phyloP scores from a whole-genome alignment of 2,888 invertebrate species.

The Temnothorax unifasciatus region DNA sequence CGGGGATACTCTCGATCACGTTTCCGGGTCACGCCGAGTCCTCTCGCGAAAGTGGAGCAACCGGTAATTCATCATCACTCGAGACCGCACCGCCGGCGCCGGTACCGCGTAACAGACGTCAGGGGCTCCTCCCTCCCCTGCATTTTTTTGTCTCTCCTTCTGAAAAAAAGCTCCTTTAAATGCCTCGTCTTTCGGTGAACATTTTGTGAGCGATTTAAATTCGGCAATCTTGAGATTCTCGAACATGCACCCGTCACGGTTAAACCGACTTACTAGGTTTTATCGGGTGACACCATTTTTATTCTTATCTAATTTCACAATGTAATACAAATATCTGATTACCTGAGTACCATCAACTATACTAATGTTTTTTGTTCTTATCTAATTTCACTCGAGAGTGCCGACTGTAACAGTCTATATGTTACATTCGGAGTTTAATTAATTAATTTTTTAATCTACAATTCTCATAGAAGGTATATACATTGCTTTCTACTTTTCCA shows the following conservation, averaged over 20 bases:
- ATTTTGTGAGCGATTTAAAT: neutral
- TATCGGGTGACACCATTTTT: slow-evolving; percentile 12
- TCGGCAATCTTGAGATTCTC: neutral
- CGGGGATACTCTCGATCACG: slow-evolving; percentile 44
- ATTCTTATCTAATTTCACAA: slow-evolving; percentile 12
- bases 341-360: neutral
- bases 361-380: neutral
- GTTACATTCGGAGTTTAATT: neutral
- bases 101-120: slow-evolving; percentile 31
- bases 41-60: slow-evolving; percentile 67
- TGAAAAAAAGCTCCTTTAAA: neutral
- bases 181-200: neutral
- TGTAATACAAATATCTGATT: neutral
- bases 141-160: neutral
- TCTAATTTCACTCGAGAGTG: no score
- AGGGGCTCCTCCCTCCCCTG: neutral
- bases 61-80: slow-evolving; percentile 60
- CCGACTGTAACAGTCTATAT: no score
- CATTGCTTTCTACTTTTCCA: neutral
- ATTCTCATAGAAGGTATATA: neutral
- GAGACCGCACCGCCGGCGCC: slow-evolving; percentile 27
- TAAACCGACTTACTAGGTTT: neutral
- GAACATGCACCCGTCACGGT: neutral
- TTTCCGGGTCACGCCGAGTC: slow-evolving; percentile 51
- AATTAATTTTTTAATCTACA: neutral